Conservation (phyloP, 2,888 invertebrate species). For the Parnassius mnemosyne region DNA sequence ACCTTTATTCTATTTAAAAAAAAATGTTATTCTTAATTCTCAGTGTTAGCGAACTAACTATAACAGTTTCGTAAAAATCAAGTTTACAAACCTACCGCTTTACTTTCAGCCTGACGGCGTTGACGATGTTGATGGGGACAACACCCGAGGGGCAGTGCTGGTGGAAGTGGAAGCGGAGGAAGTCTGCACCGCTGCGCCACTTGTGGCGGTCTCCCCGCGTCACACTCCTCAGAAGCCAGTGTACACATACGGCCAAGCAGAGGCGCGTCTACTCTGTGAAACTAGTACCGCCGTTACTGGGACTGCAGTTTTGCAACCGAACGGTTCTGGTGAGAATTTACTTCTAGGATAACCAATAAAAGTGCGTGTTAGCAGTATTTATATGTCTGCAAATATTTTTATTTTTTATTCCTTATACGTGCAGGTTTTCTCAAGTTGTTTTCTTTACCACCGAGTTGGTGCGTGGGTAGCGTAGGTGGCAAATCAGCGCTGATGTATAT, state of each 20-base stretch:
- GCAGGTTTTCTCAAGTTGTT: no score
- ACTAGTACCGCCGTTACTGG: constrained; percentile 70
- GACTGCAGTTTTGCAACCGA: constrained; percentile 67
- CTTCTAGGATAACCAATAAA: no score
- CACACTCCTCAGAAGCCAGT: constrained; percentile 86
- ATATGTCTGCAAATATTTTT: no score
- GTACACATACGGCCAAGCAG: constrained; percentile 84
- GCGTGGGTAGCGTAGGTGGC: no score
- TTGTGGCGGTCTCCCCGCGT: constrained; percentile 82
- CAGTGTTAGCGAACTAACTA: no score
- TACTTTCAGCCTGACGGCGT: constrained; percentile 50
- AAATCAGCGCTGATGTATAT: no score
- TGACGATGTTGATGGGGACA: constrained; percentile 60
- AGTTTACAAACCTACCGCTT: constrained; percentile 25
- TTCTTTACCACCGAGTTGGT: no score
- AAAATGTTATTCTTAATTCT: no score
- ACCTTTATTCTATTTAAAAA: no score
- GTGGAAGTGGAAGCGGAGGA: constrained; percentile 91
- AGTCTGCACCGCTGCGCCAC: constrained; percentile 87
- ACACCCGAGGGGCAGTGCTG: constrained; percentile 86
- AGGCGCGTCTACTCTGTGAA: constrained; percentile 72
- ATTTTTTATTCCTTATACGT: no score
- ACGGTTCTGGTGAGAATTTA: constrained; percentile 52
- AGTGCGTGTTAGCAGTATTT: no score
- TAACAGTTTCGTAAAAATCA: no score